Conservation (phyloP, 2,888 invertebrate genomes). For the Cataglyphis altisquamis region DNA sequence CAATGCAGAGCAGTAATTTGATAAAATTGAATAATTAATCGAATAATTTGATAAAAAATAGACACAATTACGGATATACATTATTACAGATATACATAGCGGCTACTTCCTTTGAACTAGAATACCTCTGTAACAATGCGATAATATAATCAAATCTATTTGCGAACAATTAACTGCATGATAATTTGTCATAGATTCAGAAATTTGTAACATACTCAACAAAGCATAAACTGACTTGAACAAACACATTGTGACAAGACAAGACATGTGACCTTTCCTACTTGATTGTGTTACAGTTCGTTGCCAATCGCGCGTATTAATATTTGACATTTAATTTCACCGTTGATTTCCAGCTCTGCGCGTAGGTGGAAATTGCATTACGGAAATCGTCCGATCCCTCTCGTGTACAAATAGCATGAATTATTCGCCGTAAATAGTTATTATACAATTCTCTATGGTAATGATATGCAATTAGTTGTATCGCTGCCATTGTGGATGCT, state of each 20-base stretch:
- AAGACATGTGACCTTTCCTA: slow-evolving; percentile 45
- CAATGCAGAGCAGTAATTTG: slow-evolving; percentile 13
- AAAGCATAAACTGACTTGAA: slow-evolving; percentile 55
- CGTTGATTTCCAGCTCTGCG: slow-evolving; percentile 47
- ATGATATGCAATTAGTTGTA: slow-evolving; percentile 34
- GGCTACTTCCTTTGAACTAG: background rate
- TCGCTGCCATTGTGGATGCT: background rate
- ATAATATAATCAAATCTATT: slow-evolving; percentile 33
- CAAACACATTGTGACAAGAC: slow-evolving; percentile 51
- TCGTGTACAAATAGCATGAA: slow-evolving; percentile 6
- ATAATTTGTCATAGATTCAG: slow-evolving; percentile 60
- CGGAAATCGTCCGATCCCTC: slow-evolving; percentile 42
- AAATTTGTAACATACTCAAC: slow-evolving; percentile 56
- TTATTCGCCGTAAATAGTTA: slow-evolving; percentile 37
- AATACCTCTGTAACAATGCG: background rate
- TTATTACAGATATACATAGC: background rate
- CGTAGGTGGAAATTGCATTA: slow-evolving; percentile 10
- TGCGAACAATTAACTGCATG: slow-evolving; percentile 33
- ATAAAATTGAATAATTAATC: slow-evolving; percentile 21
- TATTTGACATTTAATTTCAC: slow-evolving; percentile 63
- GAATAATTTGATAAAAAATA: slow-evolving; percentile 1
- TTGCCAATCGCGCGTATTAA: slow-evolving; percentile 64
- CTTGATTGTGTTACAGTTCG: slow-evolving; percentile 58
- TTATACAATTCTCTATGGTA: slow-evolving; percentile 32
- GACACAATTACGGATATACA: background rate